Conservation (phyloP, 2,888 invertebrate species). For the Anorthoa munda region DNA sequence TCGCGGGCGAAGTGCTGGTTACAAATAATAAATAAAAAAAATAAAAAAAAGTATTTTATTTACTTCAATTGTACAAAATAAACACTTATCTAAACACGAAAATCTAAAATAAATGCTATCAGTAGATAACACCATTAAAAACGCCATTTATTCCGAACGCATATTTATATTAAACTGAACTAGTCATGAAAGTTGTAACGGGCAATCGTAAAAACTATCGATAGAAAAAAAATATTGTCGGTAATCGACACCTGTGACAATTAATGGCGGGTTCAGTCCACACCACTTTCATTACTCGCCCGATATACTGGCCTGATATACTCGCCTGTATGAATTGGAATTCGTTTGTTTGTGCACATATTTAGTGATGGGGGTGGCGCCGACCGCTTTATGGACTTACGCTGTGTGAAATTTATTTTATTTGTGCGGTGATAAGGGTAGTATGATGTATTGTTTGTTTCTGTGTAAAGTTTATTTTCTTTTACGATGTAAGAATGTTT, state of each 20-base stretch:
- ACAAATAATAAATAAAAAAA: too few relatives aligned
- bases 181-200: slow-evolving; percentile 67
- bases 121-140: slow-evolving; percentile 7
- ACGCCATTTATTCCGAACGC: slow-evolving; percentile 14
- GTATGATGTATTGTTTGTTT: slow-evolving; percentile 22
- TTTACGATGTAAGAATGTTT: too few relatives aligned
- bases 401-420: slow-evolving; percentile 54
- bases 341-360: slow-evolving; percentile 66
- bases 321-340: slow-evolving; percentile 59
- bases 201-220: slow-evolving; percentile 70
- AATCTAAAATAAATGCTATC: neutral
- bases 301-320: slow-evolving; percentile 63
- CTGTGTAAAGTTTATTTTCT: slow-evolving; percentile 4
- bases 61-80: too few relatives aligned
- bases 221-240: slow-evolving; percentile 72
- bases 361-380: slow-evolving; percentile 55
- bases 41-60: too few relatives aligned
- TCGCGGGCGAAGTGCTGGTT: too few relatives aligned
- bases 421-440: slow-evolving; percentile 48
- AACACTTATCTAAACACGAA: too few relatives aligned
- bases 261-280: slow-evolving; percentile 76
- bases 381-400: slow-evolving; percentile 45
- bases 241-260: slow-evolving; percentile 86
- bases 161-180: slow-evolving; percentile 47
- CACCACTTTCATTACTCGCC: slow-evolving; percentile 78